Evolutionary conservation across 2,888 invertebrate genomes (phyloP).

Genomic region (Drosophila falleni): DNA sequence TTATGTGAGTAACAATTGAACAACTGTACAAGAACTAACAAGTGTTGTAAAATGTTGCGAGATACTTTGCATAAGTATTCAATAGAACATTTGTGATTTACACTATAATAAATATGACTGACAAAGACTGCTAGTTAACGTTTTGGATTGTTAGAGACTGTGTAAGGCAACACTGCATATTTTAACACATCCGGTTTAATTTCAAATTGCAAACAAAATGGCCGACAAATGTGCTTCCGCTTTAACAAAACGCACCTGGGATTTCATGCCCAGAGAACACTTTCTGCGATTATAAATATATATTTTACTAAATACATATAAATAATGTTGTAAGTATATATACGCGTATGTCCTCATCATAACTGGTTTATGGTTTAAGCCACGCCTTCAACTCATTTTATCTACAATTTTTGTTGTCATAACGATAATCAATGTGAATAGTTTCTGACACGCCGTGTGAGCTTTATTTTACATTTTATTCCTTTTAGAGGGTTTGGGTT

Average conservation of each 20-base stretch:
- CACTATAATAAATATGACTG: slow-evolving; percentile 32
- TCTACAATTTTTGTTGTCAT: slow-evolving; percentile 29
- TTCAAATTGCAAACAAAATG: slow-evolving; percentile 81
- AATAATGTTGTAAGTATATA: slow-evolving; percentile 24
- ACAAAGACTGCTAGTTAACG: slow-evolving; percentile 65
- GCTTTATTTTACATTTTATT: slow-evolving; percentile 42
- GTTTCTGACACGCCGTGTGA: slow-evolving; percentile 45
- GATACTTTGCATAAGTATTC: slow-evolving; percentile 46
- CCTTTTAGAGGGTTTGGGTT: slow-evolving; percentile 21
- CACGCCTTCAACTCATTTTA: slow-evolving; percentile 20
- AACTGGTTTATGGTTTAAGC: slow-evolving; percentile 56
- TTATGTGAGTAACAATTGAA: slow-evolving; percentile 23
- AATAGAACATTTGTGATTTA: slow-evolving; percentile 29
- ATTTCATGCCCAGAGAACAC: slow-evolving; percentile 10
- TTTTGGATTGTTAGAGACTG: slow-evolving; percentile 22
- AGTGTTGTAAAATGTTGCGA: slow-evolving; percentile 40
- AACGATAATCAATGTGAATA: slow-evolving; percentile 68
- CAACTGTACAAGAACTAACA: slow-evolving; percentile 33
- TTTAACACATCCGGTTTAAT: slow-evolving; percentile 80
- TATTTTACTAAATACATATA: slow-evolving; percentile 5
- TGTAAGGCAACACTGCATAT: slow-evolving; percentile 67
- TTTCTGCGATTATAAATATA: slow-evolving; percentile 30
- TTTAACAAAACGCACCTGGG: slow-evolving; percentile 58
- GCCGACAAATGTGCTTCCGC: slow-evolving; percentile 79
- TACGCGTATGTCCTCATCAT: slow-evolving; percentile 51